Percentiles rank a stretch among this genome's conserved stretches.
These are phyloP conservation scores for Drepana arcuata DNA, from an alignment of 1,140 invertebrate species.

Conservation along the genomic window DNA sequence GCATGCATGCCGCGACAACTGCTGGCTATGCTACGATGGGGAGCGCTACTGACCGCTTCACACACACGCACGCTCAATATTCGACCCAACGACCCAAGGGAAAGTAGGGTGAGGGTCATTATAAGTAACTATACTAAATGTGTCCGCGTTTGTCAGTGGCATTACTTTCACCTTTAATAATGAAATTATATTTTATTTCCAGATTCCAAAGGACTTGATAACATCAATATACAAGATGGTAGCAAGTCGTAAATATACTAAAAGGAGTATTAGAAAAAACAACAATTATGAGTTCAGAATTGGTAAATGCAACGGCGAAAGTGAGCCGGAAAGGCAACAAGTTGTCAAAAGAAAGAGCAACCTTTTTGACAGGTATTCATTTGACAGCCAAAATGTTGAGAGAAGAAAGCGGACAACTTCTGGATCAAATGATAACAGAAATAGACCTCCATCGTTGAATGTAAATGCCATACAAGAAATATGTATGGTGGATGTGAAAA, in stretches of 20 bases:
- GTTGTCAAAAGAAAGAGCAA: slow-evolving; percentile 56
- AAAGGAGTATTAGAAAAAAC: slow-evolving; percentile 63
- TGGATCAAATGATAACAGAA: slow-evolving; percentile 11
- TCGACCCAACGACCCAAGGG: slow-evolving; percentile 84
- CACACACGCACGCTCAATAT: slow-evolving; percentile 81
- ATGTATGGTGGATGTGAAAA: slow-evolving; percentile 61
- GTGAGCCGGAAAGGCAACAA: slow-evolving; percentile 26
- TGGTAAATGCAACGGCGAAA: slow-evolving; percentile 38
- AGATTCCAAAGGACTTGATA: slow-evolving; percentile 82
- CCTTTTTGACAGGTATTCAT: slow-evolving; percentile 53
- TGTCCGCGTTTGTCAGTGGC: no score
- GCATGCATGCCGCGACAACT: slow-evolving; percentile 77
- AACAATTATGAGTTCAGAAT: slow-evolving; percentile 64
- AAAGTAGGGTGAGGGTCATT: slow-evolving; percentile 71
- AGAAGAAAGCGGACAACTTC: slow-evolving; percentile 50
- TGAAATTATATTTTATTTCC: slow-evolving; percentile 13
- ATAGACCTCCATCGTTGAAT: slow-evolving; percentile 34
- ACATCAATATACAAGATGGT: slow-evolving; percentile 81
- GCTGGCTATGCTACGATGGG: slow-evolving; percentile 76
- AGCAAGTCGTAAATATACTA: slow-evolving; percentile 75
- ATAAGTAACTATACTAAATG: not conserved
- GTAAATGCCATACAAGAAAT: slow-evolving; percentile 61
- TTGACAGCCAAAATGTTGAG: slow-evolving; percentile 49
- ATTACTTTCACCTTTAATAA: no score
- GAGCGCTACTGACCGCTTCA: slow-evolving; percentile 80